A percentile compares a stretch with the other conserved stretches of the same genome.
phyloP scores from a whole-genome alignment of 2,888 invertebrate species.

The Tryphoninae sp. region DNA sequence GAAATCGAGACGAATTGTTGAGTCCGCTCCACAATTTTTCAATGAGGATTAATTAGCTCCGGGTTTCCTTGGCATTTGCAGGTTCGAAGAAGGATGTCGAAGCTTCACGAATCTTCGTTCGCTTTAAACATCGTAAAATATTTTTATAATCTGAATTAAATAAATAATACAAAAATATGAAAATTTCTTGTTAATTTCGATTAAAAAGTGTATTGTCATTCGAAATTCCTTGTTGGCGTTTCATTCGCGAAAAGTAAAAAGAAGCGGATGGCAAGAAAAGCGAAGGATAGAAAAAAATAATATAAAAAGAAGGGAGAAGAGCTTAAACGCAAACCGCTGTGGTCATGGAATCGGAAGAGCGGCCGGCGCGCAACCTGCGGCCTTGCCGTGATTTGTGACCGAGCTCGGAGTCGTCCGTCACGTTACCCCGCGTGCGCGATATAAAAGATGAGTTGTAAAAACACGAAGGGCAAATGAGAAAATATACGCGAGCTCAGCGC shows the following conservation, averaged over 20 bases:
- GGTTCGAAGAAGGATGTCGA: slow-evolving; percentile 62
- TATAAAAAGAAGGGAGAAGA: slow-evolving; percentile 62
- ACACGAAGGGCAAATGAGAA: slow-evolving; percentile 77
- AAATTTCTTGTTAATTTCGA: neutral
- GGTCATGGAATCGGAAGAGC: slow-evolving; percentile 45
- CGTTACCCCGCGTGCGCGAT: slow-evolving; percentile 68
- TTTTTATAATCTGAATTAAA: too few species aligned
- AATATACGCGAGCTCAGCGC: slow-evolving; percentile 74
- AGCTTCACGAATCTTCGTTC: slow-evolving; percentile 2
- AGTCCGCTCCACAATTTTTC: slow-evolving; percentile 61
- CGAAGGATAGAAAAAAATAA: slow-evolving; percentile 19
- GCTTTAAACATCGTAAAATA: neutral
- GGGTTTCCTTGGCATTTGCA: slow-evolving; percentile 65
- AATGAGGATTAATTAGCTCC: slow-evolving; percentile 70
- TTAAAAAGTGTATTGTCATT: slow-evolving; percentile 3
- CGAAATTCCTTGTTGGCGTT: slow-evolving; percentile 12
- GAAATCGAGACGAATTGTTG: slow-evolving; percentile 57
- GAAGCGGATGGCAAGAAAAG: neutral
- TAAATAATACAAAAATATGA: neutral
- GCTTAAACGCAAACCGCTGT: slow-evolving; percentile 53
- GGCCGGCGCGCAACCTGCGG: slow-evolving; percentile 54
- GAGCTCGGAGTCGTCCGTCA: slow-evolving; percentile 73
- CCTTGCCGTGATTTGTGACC: slow-evolving; percentile 73
- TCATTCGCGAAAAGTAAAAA: slow-evolving; percentile 45
- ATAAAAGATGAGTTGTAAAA: slow-evolving; percentile 78